Percentiles rank a stretch among this genome's conserved stretches.
Evolutionary conservation across 2,113 vertebrate species (phyloP).

Genomic region (Chlamydotis undulata): DNA sequence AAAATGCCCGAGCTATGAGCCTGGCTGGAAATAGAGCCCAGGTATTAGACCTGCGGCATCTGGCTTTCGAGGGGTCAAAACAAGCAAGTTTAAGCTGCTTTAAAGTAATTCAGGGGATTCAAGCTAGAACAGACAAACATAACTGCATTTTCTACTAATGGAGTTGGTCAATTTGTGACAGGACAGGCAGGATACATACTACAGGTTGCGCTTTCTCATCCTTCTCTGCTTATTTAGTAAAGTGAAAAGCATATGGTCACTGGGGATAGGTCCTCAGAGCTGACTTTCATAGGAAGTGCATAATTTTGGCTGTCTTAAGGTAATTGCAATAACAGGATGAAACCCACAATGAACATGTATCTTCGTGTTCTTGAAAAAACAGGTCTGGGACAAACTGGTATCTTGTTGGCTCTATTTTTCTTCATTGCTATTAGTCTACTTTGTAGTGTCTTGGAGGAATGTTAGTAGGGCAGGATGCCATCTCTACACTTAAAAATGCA

Average conservation of each 20-base stretch:
- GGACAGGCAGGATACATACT: background rate
- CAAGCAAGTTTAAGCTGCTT: constrained; percentile 4
- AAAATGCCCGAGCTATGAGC: background rate
- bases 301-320: background rate
- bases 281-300: background rate
- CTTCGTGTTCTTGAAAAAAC: background rate
- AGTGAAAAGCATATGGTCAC: background rate
- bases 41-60: background rate
- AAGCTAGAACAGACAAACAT: background rate
- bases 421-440: background rate
- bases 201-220: background rate
- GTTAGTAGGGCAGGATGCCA: background rate
- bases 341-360: background rate
- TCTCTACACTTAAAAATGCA: background rate
- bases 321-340: background rate
- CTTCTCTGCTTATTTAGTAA: background rate
- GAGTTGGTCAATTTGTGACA: background rate
- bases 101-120: background rate
- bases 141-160: fast-evolving
- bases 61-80: background rate
- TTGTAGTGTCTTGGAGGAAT: background rate
- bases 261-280: background rate
- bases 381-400: background rate
- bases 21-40: background rate
- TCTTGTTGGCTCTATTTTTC: background rate